Conservation (phyloP, 1,140 invertebrate genomes). For the Patella vulgata region DNA sequence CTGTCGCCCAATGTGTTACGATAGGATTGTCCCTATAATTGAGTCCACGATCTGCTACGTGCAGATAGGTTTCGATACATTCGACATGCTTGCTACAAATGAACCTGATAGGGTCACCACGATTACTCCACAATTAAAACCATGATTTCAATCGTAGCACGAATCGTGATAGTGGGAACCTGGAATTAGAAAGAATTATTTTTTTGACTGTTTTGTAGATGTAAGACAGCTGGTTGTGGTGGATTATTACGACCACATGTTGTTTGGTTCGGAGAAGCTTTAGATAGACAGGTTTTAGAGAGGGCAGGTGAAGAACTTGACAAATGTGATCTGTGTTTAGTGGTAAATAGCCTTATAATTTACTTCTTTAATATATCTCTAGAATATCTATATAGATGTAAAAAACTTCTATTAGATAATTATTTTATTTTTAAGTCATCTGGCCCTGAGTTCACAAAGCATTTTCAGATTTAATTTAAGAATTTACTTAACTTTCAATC, state of each 20-base stretch:
- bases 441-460: too few species aligned
- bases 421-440: conserved; percentile 17
- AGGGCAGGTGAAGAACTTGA: conserved; percentile 74
- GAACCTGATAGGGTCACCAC: too few species aligned
- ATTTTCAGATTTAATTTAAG: too few species aligned
- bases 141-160: too few species aligned
- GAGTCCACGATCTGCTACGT: too few species aligned
- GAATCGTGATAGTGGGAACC: too few species aligned
- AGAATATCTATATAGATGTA: background rate
- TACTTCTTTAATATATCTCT: background rate
- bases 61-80: too few species aligned
- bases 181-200: background rate
- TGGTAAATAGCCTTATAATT: conserved; percentile 73
- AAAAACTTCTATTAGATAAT: background rate
- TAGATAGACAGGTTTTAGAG: conserved; percentile 75
- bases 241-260: conserved; percentile 85
- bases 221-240: conserved; percentile 73
- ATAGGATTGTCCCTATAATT: too few species aligned
- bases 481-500: too few species aligned
- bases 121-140: too few species aligned
- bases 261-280: conserved; percentile 90
- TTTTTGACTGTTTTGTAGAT: conserved; percentile 61
- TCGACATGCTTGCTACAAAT: too few species aligned
- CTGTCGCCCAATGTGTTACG: too few species aligned
- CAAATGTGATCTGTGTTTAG: conserved; percentile 83